Base-by-base conservation (phyloP, 2,113 vertebrate species). In the Sinocyclocheilus anophthalmus region DNA sequence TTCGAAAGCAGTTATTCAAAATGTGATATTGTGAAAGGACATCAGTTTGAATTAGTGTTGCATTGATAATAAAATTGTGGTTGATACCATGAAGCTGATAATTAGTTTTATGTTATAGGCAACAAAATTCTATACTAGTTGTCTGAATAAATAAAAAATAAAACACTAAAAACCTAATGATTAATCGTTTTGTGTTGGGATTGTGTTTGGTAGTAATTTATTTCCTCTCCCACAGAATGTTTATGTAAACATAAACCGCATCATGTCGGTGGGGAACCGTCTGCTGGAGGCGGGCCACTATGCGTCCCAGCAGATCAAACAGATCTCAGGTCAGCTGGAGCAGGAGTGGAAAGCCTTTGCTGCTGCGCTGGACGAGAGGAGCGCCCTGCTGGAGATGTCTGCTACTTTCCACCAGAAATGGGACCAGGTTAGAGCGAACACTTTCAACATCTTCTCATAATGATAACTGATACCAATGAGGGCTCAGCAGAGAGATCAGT, bases 341-440 rank as follows among this genome's bases (percentile, higher is more conserved):
- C 97, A 98, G 91, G 98, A 99, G 91, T 99, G 98, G 98, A 99
- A 99, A 91, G 97, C 96, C 0, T 99, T 99, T 2, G 98, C 98
- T 0, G 98, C 98, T 0, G 98, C 98, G 1, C 92, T 99, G 91
- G 98, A 99, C 11, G 98, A 99, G 83, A 97, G 98, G 42, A 99
- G 98, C 93, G 98, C 98, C 0, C 92, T 99, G 88, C 85, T 99
- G 91, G 98, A 99, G 90, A 99, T 99, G 98, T 99, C 98, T 0
- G 96, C 97, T 48, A 94, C 96, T 86, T 99, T 99, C 92, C 98
- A 99, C 91, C 97, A 98, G 94, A 99, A 99, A 90, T 97, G 97
- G 0, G 98, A 99, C 88, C 97, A 99, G 97, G 98, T 98, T 22
- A 88, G 89, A 67, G 82, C 45, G 3, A 8, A 6, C 22, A 1